Conservation (phyloP, 2,888 invertebrate genomes). For the Thereva nobilitata region DNA sequence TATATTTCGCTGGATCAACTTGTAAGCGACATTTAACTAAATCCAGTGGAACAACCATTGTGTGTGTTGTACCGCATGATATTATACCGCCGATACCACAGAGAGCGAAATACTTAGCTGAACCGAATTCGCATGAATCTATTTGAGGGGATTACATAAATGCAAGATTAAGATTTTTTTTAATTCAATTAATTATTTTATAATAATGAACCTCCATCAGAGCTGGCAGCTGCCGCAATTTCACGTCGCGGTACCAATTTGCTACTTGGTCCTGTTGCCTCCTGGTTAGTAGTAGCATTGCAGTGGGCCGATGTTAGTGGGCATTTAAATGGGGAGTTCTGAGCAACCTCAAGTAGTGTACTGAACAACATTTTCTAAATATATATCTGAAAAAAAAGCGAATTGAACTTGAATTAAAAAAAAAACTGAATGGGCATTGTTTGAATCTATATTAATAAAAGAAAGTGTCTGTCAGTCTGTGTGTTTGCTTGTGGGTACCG, state of each 20-base stretch:
- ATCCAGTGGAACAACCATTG: constrained; percentile 88
- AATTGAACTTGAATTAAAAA: neutral
- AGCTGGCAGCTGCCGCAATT: constrained; percentile 52
- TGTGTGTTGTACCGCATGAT: constrained; percentile 63
- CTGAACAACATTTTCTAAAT: constrained; percentile 61
- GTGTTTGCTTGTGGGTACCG: no score
- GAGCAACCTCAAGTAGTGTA: constrained; percentile 65
- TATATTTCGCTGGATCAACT: constrained; percentile 92
- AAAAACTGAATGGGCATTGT: neutral
- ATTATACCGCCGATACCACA: constrained; percentile 88
- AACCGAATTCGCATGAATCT: constrained; percentile 89
- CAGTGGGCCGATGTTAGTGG: constrained; percentile 66
- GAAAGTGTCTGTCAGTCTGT: no score
- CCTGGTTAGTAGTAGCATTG: constrained; percentile 53
- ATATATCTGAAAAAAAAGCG: neutral
- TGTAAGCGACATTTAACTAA: constrained; percentile 93
- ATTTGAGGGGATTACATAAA: neutral
- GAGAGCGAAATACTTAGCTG: constrained; percentile 83
- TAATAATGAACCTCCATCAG: constrained; percentile 49
- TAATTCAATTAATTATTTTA: neutral
- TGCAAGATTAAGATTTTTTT: neutral
- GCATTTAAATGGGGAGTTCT: constrained; percentile 67
- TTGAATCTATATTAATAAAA: no score
- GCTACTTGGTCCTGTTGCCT: constrained; percentile 41
- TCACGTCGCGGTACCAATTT: constrained; percentile 49